phyloP scores from a whole-genome alignment of 2,888 invertebrate genomes.

The Macropis europaea region DNA sequence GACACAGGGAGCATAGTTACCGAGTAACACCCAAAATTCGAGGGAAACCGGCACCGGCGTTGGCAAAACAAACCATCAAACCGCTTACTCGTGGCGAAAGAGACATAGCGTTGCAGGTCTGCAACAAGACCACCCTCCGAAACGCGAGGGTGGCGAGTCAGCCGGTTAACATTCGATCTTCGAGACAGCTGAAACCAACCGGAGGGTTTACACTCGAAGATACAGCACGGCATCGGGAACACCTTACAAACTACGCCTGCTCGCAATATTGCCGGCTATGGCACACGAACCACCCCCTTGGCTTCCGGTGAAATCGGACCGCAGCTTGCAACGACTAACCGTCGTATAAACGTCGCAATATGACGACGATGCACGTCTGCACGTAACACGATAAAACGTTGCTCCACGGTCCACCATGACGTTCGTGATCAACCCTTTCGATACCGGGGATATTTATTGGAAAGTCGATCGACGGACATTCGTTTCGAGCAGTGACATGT shows the following conservation, averaged over 20 bases:
- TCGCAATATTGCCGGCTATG: constrained; percentile 26
- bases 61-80: neutral
- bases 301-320: constrained; percentile 51
- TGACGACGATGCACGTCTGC: constrained; percentile 29
- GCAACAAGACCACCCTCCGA: neutral
- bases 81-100: neutral
- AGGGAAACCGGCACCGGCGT: too few relatives aligned
- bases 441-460: neutral
- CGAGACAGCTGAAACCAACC: neutral
- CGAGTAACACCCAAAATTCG: too few relatives aligned
- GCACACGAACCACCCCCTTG: constrained; percentile 5
- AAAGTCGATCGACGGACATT: neutral
- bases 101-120: neutral
- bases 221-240: neutral
- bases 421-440: neutral
- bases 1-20: too few relatives aligned
- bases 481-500: too few relatives aligned
- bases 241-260: constrained; percentile 10
- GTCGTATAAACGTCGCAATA: constrained; percentile 54
- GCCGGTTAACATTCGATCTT: constrained; percentile 31
- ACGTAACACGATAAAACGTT: constrained; percentile 28
- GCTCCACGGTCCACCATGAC: constrained; percentile 2
- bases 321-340: constrained; percentile 43
- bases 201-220: constrained; percentile 14
- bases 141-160: neutral